phyloP scores from a whole-genome alignment of 1,140 invertebrate species.

The Drosophila gunungcola region DNA sequence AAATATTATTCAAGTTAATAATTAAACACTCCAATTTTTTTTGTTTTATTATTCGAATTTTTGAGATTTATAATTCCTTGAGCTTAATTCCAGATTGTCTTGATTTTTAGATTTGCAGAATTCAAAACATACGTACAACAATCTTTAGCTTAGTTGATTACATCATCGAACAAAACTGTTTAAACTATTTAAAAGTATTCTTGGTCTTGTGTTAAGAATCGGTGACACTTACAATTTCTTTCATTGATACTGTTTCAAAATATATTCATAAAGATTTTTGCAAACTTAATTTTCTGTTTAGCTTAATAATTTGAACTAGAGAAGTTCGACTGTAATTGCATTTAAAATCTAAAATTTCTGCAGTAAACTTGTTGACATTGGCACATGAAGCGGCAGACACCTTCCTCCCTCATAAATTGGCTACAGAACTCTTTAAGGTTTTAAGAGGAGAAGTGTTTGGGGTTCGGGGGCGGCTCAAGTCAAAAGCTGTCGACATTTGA shows the following conservation, averaged over 20 bases:
- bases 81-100: too few species aligned
- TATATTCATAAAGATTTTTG: background rate
- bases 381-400: constrained; percentile 30
- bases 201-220: too few species aligned
- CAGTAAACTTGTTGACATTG: constrained; percentile 52
- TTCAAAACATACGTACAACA: too few species aligned
- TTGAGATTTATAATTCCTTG: too few species aligned
- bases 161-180: too few species aligned
- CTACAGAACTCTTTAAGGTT: constrained; percentile 19
- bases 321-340: constrained; percentile 4
- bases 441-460: background rate
- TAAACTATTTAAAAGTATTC: too few species aligned
- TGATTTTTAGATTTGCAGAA: too few species aligned
- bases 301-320: background rate
- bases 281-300: background rate
- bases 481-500: constrained; percentile 51
- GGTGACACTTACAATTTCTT: too few species aligned
- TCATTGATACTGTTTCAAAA: too few species aligned
- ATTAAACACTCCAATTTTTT: too few species aligned
- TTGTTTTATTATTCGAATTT: too few species aligned
- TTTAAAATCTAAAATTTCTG: constrained; percentile 11
- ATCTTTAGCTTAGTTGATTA: too few species aligned
- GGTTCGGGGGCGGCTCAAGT: constrained; percentile 24
- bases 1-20: background rate
- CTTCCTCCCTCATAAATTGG: constrained; percentile 22